These are phyloP conservation scores for Melanchra persicariae DNA, from an alignment of 2,888 invertebrate species.

Conservation along the genomic window DNA sequence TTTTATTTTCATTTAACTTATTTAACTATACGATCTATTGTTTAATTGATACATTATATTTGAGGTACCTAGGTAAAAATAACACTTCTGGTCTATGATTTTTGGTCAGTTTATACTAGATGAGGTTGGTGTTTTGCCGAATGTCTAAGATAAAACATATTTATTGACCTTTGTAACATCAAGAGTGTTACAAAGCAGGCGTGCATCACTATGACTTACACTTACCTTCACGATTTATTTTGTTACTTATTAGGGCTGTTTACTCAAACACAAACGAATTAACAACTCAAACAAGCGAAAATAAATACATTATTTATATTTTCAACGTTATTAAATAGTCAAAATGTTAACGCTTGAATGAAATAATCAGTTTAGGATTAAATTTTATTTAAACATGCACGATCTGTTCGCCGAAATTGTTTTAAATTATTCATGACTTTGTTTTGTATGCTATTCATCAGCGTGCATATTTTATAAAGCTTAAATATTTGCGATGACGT, in stretches of 20 bases:
- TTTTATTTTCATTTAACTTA: no score
- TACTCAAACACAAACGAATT: constrained; percentile 8
- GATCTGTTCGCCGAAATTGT: constrained; percentile 47
- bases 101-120: no score
- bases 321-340: constrained; percentile 15
- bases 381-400: constrained; percentile 53
- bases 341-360: constrained; percentile 23
- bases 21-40: no score
- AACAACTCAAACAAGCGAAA: constrained; percentile 11
- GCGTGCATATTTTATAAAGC: constrained; percentile 42
- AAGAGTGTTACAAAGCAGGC: no score
- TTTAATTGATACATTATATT: no score
- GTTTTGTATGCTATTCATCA: constrained; percentile 55
- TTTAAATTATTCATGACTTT: constrained; percentile 54
- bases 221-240: background rate
- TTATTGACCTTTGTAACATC: no score
- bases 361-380: constrained; percentile 43
- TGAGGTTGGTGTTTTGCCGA: no score
- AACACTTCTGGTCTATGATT: no score
- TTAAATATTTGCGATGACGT: constrained; percentile 32
- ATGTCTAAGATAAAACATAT: no score
- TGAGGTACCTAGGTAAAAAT: no score
- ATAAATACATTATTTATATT: constrained; percentile 18
- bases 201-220: background rate
- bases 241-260: background rate